Evolutionary conservation across 2,797 vertebrate species (phyloP).

Genomic region (Phrynocephalus guinanensis): DNA sequence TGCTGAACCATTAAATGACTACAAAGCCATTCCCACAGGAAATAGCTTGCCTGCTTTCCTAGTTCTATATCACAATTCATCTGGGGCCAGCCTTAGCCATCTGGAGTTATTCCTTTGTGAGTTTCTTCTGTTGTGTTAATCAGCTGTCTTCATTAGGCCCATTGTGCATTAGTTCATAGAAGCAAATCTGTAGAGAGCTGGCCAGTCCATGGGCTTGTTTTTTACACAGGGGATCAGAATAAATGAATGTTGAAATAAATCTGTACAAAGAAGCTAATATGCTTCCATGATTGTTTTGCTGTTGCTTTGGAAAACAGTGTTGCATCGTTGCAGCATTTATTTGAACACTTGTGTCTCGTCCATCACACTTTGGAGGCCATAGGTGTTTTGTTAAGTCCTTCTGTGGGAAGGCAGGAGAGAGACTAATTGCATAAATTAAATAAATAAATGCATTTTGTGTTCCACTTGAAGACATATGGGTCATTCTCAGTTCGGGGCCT

Average conservation of each 20-base stretch:
- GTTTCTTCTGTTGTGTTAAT: too few relatives aligned
- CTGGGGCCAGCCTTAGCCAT: too few relatives aligned
- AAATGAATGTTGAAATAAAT: not conserved
- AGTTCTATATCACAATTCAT: too few relatives aligned
- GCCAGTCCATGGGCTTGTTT: not conserved
- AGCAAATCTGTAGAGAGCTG: not conserved
- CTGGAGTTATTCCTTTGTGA: too few relatives aligned
- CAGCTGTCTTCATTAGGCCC: too few relatives aligned
- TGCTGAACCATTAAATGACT: conserved; percentile 43
- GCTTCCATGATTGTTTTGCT: not conserved
- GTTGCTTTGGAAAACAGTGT: not conserved
- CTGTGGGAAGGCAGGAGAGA: too few relatives aligned
- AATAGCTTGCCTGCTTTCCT: conserved; percentile 3
- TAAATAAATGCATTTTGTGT: not conserved
- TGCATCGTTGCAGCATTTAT: not conserved
- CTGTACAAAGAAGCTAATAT: too few relatives aligned
- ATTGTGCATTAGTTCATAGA: not conserved
- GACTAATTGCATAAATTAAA: too few relatives aligned
- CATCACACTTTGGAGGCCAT: too few relatives aligned
- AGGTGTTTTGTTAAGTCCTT: too few relatives aligned
- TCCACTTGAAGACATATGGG: not conserved
- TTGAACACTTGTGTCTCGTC: not conserved
- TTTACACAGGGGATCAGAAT: not conserved
- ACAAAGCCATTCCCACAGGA: conserved; percentile 42
- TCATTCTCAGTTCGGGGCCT: not conserved